Conservation (phyloP, 2,888 invertebrate species). For the Baronia brevicornis region DNA sequence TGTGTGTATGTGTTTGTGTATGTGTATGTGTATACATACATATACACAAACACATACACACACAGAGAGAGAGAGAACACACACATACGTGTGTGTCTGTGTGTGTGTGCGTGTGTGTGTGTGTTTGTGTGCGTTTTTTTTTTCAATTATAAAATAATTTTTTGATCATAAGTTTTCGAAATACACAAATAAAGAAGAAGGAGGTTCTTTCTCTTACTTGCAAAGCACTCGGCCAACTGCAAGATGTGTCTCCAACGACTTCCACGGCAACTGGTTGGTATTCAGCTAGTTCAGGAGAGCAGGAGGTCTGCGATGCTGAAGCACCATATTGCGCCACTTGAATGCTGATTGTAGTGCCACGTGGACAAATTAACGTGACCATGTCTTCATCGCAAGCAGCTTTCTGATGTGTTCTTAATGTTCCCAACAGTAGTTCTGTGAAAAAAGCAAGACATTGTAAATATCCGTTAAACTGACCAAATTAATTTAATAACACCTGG, state of each 20-base stretch:
- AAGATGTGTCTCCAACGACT: conserved; percentile 79
- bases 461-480: not conserved
- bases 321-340: conserved; percentile 94
- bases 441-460: conserved; percentile 15
- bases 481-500: too few relatives aligned
- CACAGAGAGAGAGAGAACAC: too few relatives aligned
- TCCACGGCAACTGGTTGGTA: conserved; percentile 69
- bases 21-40: too few relatives aligned
- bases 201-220: too few relatives aligned
- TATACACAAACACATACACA: too few relatives aligned
- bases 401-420: conserved; percentile 91
- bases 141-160: too few relatives aligned
- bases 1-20: too few relatives aligned
- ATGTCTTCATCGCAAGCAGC: conserved; percentile 94
- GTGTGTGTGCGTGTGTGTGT: too few relatives aligned
- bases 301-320: conserved; percentile 68
- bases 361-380: conserved; percentile 91
- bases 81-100: too few relatives aligned
- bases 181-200: too few relatives aligned
- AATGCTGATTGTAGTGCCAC: conserved; percentile 93
- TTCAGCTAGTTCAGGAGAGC: conserved; percentile 64
- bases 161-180: too few relatives aligned
- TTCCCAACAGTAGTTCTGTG: conserved; percentile 92
- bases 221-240: conserved; percentile 84
- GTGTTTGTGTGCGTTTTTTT: too few relatives aligned